phyloP scores from a whole-genome alignment of 2,888 invertebrate species.

The Mimachlamys varia region DNA sequence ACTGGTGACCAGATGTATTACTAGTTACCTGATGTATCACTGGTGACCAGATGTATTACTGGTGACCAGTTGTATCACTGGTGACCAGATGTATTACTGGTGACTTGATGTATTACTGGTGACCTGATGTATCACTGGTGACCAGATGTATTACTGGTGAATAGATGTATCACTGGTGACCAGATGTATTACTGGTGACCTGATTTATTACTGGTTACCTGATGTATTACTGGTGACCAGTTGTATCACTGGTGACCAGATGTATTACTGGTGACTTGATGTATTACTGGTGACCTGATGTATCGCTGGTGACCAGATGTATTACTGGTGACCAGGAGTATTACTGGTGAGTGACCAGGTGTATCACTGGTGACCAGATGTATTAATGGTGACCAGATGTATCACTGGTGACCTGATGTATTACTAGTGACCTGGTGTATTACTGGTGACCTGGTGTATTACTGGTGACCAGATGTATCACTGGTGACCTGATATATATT shows the following conservation, averaged over 20 bases:
- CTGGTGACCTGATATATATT: constrained; percentile 1
- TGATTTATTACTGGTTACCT: background rate
- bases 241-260: background rate
- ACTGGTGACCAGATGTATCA: constrained; percentile 6
- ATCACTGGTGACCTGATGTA: background rate
- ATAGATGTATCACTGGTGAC: background rate
- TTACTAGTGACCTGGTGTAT: background rate
- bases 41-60: background rate
- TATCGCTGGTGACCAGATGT: background rate
- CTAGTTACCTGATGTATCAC: background rate
- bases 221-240: background rate
- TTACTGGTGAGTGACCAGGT: background rate
- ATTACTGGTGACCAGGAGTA: background rate
- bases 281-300: background rate
- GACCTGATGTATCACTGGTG: background rate
- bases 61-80: background rate
- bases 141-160: background rate
- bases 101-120: background rate
- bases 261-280: background rate
- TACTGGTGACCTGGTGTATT: background rate
- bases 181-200: background rate
- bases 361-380: background rate
- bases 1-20: background rate
- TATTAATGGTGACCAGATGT: background rate
- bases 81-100: background rate